Percentiles rank a stretch among this genome's conserved stretches.
Conservation (phyloP, 2,797 vertebrate species). For the Nannoperca australis region DNA sequence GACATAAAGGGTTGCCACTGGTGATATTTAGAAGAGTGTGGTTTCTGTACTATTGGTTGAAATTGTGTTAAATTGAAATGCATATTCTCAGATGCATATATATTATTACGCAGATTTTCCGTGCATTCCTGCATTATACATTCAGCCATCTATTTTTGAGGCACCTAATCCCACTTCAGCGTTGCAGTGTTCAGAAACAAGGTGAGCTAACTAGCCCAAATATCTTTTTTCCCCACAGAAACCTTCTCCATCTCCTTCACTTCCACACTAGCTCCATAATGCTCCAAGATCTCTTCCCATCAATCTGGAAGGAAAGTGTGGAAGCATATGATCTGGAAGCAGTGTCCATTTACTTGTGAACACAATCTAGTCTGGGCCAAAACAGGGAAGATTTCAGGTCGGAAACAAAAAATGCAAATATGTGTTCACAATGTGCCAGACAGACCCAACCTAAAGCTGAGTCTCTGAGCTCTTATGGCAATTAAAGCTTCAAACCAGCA, state of each 20-base stretch:
- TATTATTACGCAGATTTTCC: neutral
- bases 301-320: neutral
- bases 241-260: neutral
- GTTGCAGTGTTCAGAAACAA: neutral
- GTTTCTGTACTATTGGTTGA: neutral
- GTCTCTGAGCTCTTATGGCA: slow-evolving; percentile 27
- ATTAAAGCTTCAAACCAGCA: slow-evolving; percentile 26
- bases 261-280: neutral
- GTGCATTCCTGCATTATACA: neutral
- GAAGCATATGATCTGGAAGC: neutral
- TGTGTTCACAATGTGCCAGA: neutral
- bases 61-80: neutral
- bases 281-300: neutral
- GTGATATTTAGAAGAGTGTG: neutral
- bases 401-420: slow-evolving; percentile 1
- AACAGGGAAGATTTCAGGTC: neutral
- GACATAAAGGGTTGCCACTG: neutral
- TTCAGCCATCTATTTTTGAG: neutral
- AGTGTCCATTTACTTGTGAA: neutral
- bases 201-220: no score
- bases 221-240: neutral
- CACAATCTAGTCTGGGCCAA: neutral
- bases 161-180: neutral
- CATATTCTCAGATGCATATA: neutral
- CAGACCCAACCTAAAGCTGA: slow-evolving; percentile 4